phyloP scores from a whole-genome alignment of 2,113 vertebrate genomes.

The Panthera uncia region DNA sequence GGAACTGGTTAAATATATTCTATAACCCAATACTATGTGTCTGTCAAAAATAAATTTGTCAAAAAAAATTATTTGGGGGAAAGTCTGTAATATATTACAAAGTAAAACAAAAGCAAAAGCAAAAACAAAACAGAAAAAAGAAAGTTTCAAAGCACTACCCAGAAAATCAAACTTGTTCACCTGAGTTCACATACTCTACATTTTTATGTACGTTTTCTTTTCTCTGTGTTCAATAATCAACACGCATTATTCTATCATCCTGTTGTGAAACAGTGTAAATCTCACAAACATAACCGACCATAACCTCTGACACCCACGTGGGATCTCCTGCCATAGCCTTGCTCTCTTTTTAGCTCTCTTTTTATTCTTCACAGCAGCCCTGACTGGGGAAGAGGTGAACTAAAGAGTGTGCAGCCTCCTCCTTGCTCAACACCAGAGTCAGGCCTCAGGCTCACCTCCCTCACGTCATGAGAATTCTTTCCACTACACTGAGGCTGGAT shows the following conservation, averaged over 20 bases:
- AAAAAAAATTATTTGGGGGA: neutral
- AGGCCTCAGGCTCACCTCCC: neutral
- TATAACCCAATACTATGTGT: neutral
- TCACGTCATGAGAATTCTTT: neutral
- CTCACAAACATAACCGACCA: neutral
- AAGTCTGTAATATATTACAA: neutral
- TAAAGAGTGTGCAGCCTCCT: neutral
- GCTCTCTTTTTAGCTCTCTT: neutral
- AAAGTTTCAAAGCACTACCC: neutral
- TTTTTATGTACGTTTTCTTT: neutral
- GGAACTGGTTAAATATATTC: neutral
- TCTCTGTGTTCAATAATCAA: neutral
- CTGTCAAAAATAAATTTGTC: neutral
- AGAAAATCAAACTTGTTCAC: neutral
- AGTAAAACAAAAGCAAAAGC: neutral
- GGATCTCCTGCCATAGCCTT: neutral
- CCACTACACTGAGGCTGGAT: neutral
- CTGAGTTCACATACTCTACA: neutral
- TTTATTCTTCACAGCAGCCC: too few species aligned
- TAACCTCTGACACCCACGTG: fast-evolving
- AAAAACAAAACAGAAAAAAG: neutral
- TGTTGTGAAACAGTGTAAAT: neutral
- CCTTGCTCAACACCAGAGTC: neutral
- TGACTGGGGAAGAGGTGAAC: neutral
- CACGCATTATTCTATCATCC: neutral